Evolutionary conservation across 2,113 vertebrate genomes (phyloP).

Genomic region (Podarcis muralis): DNA sequence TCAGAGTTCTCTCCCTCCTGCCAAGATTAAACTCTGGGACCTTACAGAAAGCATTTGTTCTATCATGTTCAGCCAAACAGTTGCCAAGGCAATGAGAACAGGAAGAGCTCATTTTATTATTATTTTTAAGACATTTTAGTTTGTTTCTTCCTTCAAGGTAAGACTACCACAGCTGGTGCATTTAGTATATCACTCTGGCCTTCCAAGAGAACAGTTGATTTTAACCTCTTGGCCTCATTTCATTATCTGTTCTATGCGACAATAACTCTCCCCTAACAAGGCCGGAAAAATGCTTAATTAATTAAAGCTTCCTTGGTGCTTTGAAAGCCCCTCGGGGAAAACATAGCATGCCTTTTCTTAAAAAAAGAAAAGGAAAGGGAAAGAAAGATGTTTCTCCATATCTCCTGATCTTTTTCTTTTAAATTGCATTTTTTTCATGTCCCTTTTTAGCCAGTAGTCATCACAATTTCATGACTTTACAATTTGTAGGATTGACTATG

Average conservation of each 20-base stretch:
- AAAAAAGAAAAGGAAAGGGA: not conserved
- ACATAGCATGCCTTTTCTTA: not conserved
- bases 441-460: not conserved
- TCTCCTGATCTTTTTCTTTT: not conserved
- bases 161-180: no score
- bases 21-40: no score
- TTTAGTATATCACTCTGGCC: not conserved
- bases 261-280: not conserved
- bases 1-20: no score
- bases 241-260: fast-evolving
- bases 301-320: conserved; percentile 4
- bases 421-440: not conserved
- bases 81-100: no score
- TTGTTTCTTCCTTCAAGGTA: not conserved
- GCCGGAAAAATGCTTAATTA: not conserved
- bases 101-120: not conserved
- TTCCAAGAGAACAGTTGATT: not conserved
- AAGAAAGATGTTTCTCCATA: not conserved
- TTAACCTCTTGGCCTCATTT: not conserved
- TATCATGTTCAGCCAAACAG: no score
- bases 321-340: not conserved
- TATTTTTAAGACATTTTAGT: no score
- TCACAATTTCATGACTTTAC: conserved; percentile 1
- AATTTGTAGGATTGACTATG: not conserved
- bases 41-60: no score